Evolutionary conservation across 1,140 invertebrate genomes (phyloP).

Genomic region (Saccostrea cuccullata): DNA sequence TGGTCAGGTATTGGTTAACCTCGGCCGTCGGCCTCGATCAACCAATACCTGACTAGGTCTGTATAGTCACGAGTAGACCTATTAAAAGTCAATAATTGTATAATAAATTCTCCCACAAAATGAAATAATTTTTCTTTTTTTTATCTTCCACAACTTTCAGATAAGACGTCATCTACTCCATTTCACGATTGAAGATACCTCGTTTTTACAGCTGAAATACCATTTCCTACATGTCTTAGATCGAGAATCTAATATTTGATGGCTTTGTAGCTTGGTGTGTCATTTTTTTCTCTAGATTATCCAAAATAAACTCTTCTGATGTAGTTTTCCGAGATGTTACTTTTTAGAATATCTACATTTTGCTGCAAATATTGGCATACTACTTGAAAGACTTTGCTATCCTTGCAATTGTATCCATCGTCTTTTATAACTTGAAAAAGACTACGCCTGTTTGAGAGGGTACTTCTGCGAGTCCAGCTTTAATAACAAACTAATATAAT

Average conservation of each 20-base stretch:
- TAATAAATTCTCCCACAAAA: too few species aligned
- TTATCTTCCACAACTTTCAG: too few species aligned
- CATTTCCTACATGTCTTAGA: slow-evolving; percentile 1
- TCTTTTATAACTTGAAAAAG: not conserved
- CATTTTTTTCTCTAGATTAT: slow-evolving; percentile 4
- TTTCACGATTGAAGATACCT: too few species aligned
- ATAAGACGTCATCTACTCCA: too few species aligned
- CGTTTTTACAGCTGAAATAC: not conserved
- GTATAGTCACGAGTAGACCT: too few species aligned
- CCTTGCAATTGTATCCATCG: slow-evolving; percentile 11
- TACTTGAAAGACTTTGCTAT: not conserved
- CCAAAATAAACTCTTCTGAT: not conserved
- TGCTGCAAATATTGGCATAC: not conserved
- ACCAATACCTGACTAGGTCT: too few species aligned
- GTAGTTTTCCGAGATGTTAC: not conserved
- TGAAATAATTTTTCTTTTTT: too few species aligned
- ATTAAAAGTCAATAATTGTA: too few species aligned
- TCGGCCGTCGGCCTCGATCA: too few species aligned
- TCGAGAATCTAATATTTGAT: not conserved
- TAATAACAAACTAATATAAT: not conserved
- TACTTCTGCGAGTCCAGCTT: not conserved
- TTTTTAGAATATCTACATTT: not conserved
- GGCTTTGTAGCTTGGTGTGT: not conserved
- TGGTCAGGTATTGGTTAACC: too few species aligned
- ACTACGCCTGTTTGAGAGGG: not conserved